Evolutionary conservation across 2,797 vertebrate species (phyloP).

Genomic region (Macroramphosus scolopax): DNA sequence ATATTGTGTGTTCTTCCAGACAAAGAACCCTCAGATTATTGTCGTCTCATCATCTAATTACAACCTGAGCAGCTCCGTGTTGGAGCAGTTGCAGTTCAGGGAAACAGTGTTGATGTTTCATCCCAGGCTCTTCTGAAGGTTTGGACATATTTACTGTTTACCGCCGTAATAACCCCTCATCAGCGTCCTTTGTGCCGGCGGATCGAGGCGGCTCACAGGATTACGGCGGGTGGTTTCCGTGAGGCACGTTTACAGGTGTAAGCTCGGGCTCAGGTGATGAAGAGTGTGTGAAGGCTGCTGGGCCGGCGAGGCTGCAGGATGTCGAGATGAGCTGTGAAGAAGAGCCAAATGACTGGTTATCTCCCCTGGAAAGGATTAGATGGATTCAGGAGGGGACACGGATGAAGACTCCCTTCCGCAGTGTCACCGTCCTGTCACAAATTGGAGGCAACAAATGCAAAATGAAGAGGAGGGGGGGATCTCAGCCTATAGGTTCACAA

Average conservation of each 20-base stretch:
- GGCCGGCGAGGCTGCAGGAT: slow-evolving; percentile 33
- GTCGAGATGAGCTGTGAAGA: slow-evolving; percentile 30
- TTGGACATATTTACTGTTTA: slow-evolving; percentile 65
- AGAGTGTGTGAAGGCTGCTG: slow-evolving; percentile 29
- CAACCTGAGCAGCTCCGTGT: slow-evolving; percentile 64
- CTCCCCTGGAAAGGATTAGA: slow-evolving; percentile 28
- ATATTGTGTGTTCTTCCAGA: no score
- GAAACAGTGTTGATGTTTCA: slow-evolving; percentile 56
- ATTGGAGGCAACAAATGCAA: slow-evolving; percentile 45
- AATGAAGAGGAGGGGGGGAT: no score
- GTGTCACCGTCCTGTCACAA: slow-evolving; percentile 38
- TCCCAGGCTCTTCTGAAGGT: slow-evolving; percentile 62
- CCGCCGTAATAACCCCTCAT: slow-evolving; percentile 62
- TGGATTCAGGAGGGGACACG: slow-evolving; percentile 19
- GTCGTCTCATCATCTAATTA: slow-evolving; percentile 69
- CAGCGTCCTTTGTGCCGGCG: slow-evolving; percentile 59
- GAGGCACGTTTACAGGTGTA: slow-evolving; percentile 61
- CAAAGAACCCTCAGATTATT: no score
- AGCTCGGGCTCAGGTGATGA: slow-evolving; percentile 45
- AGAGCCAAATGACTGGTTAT: slow-evolving; percentile 52
- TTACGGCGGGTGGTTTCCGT: slow-evolving; percentile 57
- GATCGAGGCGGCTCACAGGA: slow-evolving; percentile 61
- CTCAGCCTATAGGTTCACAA: slow-evolving; percentile 34
- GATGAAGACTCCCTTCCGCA: slow-evolving; percentile 34
- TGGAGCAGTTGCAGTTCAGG: slow-evolving; percentile 56